Percentiles rank a stretch among this genome's conserved stretches.
Conservation (phyloP, 2,113 vertebrate genomes). For the Brienomyrus brachyistius region DNA sequence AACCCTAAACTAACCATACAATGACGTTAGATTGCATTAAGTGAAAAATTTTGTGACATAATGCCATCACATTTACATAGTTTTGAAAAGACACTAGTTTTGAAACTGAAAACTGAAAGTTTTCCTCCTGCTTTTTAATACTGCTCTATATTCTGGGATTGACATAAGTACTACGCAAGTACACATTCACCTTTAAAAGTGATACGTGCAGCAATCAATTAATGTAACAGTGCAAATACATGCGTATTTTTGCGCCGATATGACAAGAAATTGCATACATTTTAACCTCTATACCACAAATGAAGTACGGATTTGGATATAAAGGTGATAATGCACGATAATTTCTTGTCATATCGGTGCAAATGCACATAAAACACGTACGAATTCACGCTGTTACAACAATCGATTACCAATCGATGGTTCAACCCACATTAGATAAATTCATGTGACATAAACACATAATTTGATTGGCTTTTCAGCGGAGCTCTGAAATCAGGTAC, state of each 20-base stretch:
- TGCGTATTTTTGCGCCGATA: too few relatives aligned
- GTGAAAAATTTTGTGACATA: background rate
- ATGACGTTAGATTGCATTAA: background rate
- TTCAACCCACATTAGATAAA: background rate
- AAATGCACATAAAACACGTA: too few relatives aligned
- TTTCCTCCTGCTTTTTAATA: background rate
- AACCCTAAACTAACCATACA: background rate
- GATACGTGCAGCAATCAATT: too few relatives aligned
- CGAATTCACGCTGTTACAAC: too few relatives aligned
- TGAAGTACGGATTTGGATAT: too few relatives aligned
- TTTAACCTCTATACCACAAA: too few relatives aligned
- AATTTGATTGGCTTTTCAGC: background rate
- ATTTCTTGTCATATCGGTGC: too few relatives aligned
- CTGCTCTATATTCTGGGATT: background rate
- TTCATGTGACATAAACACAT: background rate
- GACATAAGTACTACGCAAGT: background rate
- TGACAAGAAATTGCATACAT: too few relatives aligned
- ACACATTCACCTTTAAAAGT: too few relatives aligned
- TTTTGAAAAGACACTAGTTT: background rate
- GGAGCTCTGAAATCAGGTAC: background rate
- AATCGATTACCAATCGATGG: too few relatives aligned
- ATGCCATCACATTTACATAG: background rate
- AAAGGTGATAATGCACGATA: too few relatives aligned
- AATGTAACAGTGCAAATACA: too few relatives aligned
- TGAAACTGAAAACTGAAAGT: background rate